Percentiles rank a stretch among this genome's conserved stretches.
Evolutionary conservation across 2,888 invertebrate genomes (phyloP).

Genomic region (Syritta pipiens): DNA sequence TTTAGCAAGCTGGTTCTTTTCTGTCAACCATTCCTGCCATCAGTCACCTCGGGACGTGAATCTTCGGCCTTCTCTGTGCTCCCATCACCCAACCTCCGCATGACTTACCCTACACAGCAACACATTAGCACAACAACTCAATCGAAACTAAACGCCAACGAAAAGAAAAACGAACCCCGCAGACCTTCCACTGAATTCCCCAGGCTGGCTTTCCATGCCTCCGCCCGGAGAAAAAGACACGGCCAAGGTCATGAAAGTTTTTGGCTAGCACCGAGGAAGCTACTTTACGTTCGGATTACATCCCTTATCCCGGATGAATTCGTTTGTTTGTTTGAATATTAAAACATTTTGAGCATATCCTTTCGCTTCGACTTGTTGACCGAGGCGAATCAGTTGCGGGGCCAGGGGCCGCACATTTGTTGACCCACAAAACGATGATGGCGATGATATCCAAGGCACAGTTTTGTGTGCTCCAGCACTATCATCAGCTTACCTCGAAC

Average conservation of each 20-base stretch:
- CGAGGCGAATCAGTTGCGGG: conserved; percentile 30
- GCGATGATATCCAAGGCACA: conserved; percentile 32
- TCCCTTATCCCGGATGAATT: conserved; percentile 64
- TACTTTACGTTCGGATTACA: conserved; percentile 62
- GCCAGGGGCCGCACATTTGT: conserved; percentile 21
- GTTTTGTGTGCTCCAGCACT: background rate
- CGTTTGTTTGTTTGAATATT: conserved; percentile 67
- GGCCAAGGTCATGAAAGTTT: conserved; percentile 45
- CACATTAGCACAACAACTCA: conserved; percentile 33
- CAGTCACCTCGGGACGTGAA: no score
- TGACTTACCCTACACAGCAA: background rate
- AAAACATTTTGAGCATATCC: conserved; percentile 55
- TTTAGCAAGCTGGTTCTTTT: no score
- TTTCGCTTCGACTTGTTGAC: conserved; percentile 54
- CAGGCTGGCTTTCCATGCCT: conserved; percentile 6
- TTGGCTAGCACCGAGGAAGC: conserved; percentile 32
- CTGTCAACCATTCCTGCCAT: no score
- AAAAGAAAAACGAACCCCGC: conserved; percentile 2
- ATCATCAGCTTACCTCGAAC: conserved; percentile 1
- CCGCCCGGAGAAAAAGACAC: no score
- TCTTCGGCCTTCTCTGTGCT: no score
- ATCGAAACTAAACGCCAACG: conserved; percentile 29
- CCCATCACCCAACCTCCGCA: background rate
- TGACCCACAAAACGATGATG: conserved; percentile 41
- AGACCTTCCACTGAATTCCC: conserved; percentile 14